Evolutionary conservation across 2,888 invertebrate genomes (phyloP), one percentile per base, ranked within the genome.

Genomic region (Noctua janthe): DNA sequence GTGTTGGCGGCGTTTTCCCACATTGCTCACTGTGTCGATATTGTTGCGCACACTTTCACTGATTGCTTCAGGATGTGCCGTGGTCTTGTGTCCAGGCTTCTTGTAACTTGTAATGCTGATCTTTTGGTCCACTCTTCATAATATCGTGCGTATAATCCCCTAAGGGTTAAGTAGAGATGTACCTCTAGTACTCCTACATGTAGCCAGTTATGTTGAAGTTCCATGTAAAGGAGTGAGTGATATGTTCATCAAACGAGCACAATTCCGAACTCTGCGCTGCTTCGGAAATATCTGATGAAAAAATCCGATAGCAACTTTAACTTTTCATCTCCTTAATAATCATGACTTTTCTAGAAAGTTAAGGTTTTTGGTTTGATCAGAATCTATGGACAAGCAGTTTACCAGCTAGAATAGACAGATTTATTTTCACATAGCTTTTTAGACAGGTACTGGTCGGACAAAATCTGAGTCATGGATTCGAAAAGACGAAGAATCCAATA

Each of bases 1-100:
- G 56, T 51, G 43, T 64, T 59, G 67, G 64, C 29, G 39, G 29
- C 13, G 74, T 72, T n/a, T 84, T 85, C 87, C 78, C 89, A 88
- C 87, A 82, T 81, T 62, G 79, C 74, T 80, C 71, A 75, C 78
- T 59, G 72, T 76, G 88, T 84, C 81, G 88, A 84, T 88, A 83
- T 80, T 87, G 89, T 82, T 89, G 90, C 87, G 73, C 80, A 76
- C 82, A 94, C 94, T 94, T 93, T 94, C 94, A 90, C 93, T 94
- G 91, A 91, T 92, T 81, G 82, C 75, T 81, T 79, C 80, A 85
- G 89, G 88, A 82, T 87, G 67, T 70, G 64, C 71, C 73, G 72
- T 56, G n/a, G 10, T 39, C 15, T 13, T 17, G 13, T 4, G 39
- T 23, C 17, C 8, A 76, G 17, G 43, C 1, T 7, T n/a, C n/a